Base-by-base conservation (phyloP, 2,888 invertebrate species). In the Rotaria magnacalcarata region DNA sequence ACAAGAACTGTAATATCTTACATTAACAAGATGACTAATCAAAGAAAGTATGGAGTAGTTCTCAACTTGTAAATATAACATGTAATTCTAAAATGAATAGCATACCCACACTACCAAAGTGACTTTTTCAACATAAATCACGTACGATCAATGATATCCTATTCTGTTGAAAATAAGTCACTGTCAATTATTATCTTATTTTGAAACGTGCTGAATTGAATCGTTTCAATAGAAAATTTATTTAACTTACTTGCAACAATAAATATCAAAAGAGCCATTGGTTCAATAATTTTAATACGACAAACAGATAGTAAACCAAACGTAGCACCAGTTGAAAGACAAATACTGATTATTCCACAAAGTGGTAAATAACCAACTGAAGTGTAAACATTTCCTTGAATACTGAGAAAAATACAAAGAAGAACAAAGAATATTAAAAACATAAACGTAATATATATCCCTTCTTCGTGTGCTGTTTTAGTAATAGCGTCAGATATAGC, bases 271-370 rank as follows among this genome's bases (percentile, higher is more conserved):
- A 80, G 10, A 3, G 47, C n/a, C 80, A 80, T 80, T 47, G 80
- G 80, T 47, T 80, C 80, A n/a, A 80, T 47, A n/a, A 80, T 8
- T 47, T n/a, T 7, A 21, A 80, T 47, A 24, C 24, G 24, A 80
- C 7, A 80, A 10, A 80, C 2, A 3, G 80, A 47, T 80, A 80
- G 2, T 47, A 80, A 41, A 47, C 80, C 80, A 80, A 80, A 80
- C 34, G 80, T 47, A 43, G 80, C 80, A 21, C 80, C 80, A 24
- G 80, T 80, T 47, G 80, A 80, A n/a, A 80, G 80, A 14, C 43
- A 47, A 47, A 47, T 24, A n/a, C 80, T 47, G 16, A 80, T 0
- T 21, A 80, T 47, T 47, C 80, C 80, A 80, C 43, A 80, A 11
- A 80, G 2, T 41, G 80, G 43, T 43, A 80, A 47, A 80, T 80